These are phyloP conservation scores for Plumapathes pennacea DNA, from an alignment of 92 coral and sea anemone species.

Conservation along the genomic window DNA sequence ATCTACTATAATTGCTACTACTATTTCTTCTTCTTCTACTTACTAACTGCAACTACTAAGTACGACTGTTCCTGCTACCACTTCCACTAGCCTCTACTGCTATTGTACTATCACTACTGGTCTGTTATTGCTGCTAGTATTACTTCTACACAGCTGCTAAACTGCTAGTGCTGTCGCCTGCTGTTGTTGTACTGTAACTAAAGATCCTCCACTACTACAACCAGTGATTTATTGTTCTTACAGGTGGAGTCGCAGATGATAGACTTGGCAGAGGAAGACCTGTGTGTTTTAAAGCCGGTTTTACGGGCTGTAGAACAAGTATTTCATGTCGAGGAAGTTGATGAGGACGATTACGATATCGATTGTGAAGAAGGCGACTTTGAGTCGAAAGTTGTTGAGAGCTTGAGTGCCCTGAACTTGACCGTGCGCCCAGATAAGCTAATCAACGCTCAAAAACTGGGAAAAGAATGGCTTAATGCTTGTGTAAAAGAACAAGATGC, in stretches of 20 bases:
- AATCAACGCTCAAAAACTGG: slow-evolving; percentile 43
- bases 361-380: slow-evolving; percentile 75
- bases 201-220: too few species aligned
- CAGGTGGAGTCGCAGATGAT: slow-evolving; percentile 90
- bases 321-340: slow-evolving; percentile 54
- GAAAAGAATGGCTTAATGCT: slow-evolving; percentile 73
- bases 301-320: slow-evolving; percentile 83
- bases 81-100: too few species aligned
- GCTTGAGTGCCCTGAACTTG: slow-evolving; percentile 72
- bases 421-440: slow-evolving; percentile 82
- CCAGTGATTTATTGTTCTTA: too few species aligned
- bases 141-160: too few species aligned
- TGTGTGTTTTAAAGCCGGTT: slow-evolving; percentile 59
- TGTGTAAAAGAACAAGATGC: slow-evolving; percentile 81
- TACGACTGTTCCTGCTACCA: too few species aligned
- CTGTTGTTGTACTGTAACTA: too few species aligned
- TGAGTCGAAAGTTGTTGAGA: slow-evolving; percentile 53
- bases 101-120: too few species aligned
- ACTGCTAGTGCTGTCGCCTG: too few species aligned
- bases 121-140: too few species aligned
- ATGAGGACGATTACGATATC: slow-evolving; percentile 60
- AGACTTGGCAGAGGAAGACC: slow-evolving; percentile 77
- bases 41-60: too few species aligned
- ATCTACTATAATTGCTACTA: too few species aligned
- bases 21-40: too few species aligned